A percentile compares a stretch with the other conserved stretches of the same genome.
phyloP scores from a whole-genome alignment of 2,888 invertebrate genomes.

The Drosophila algonquin region DNA sequence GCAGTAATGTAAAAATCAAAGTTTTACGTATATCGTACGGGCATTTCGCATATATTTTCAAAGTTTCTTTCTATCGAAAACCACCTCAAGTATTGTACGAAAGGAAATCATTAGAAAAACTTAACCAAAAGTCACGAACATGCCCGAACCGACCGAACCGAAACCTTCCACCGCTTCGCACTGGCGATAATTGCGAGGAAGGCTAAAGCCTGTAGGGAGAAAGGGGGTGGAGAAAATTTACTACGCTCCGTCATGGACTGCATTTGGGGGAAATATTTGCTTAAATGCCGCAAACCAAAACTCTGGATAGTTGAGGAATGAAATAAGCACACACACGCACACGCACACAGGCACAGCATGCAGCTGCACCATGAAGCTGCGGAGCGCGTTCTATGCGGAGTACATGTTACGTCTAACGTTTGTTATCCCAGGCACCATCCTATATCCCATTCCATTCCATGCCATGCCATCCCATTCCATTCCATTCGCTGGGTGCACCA shows the following conservation, averaged over 20 bases:
- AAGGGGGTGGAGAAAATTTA: background rate
- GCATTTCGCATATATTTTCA: constrained; percentile 3
- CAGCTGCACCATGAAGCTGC: constrained; percentile 13
- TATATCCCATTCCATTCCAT: background rate
- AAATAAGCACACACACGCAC: constrained; percentile 55
- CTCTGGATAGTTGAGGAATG: constrained; percentile 71
- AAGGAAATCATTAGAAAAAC: constrained; percentile 62
- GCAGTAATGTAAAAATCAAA: background rate
- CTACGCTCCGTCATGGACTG: constrained; percentile 42
- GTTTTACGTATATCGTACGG: background rate
- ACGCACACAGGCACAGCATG: constrained; percentile 16
- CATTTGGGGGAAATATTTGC: constrained; percentile 73
- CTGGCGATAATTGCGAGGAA: constrained; percentile 53
- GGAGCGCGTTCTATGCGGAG: constrained; percentile 17
- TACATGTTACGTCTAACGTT: constrained; percentile 17
- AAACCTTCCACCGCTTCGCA: constrained; percentile 9
- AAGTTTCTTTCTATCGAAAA: constrained; percentile 10
- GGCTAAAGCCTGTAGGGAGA: background rate
- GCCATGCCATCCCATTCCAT: constrained; percentile 13
- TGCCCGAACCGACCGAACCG: constrained; percentile 24
- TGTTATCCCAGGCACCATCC: constrained; percentile 16
- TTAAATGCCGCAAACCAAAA: constrained; percentile 78
- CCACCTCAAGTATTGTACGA: constrained; percentile 11
- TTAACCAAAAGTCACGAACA: constrained; percentile 66
- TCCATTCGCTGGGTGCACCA: constrained; percentile 50